Base-by-base conservation (phyloP, 2,888 invertebrate species). In the Zygaena filipendulae region DNA sequence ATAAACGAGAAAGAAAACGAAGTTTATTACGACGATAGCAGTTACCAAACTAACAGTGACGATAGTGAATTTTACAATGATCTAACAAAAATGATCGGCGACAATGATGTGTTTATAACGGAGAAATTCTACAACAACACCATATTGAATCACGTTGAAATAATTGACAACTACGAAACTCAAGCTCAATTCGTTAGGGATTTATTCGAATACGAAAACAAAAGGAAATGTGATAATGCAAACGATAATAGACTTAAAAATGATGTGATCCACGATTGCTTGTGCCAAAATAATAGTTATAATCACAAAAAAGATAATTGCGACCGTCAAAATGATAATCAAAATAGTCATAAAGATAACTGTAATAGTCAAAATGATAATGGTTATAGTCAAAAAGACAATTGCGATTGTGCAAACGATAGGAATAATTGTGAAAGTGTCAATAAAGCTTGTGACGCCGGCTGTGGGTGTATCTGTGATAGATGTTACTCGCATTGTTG, bases 401-500 rank as follows among this genome's bases (percentile, higher is more conserved):
- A 47, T n/a, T 59, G 59, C 34, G 46, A 49, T 38, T 57, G 56
- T 38, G 18, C 20, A 1, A 36, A 32, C 10, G 48, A 47, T 6
- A 36, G 24, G 4, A 49, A 43, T 23, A 33, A 40, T 20, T 74
- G 75, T 23, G 53, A 56, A 14, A n/a, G n/a, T n/a, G n/a, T n/a
- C n/a, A n/a, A n/a, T n/a, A n/a, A n/a, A n/a, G n/a, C n/a, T n/a
- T n/a, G n/a, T n/a, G n/a, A n/a, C n/a, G 39, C 52, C 0, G 79
- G 77, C 0, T 77, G 77, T 20, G 77, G 77, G 0, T 80, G 79
- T 30, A 36, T 63, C 0, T 77, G 77, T 26, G 71, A 69, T 13
- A 52, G 67, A 3, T 81, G 80, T 29, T 86, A 84, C 46, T 85
- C 86, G 1, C 59, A 67, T 7, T 93, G 93, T 50, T 94, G 93